phyloP scores from a whole-genome alignment of 2,797 vertebrate species.

The Hapalemur alaotrensis region DNA sequence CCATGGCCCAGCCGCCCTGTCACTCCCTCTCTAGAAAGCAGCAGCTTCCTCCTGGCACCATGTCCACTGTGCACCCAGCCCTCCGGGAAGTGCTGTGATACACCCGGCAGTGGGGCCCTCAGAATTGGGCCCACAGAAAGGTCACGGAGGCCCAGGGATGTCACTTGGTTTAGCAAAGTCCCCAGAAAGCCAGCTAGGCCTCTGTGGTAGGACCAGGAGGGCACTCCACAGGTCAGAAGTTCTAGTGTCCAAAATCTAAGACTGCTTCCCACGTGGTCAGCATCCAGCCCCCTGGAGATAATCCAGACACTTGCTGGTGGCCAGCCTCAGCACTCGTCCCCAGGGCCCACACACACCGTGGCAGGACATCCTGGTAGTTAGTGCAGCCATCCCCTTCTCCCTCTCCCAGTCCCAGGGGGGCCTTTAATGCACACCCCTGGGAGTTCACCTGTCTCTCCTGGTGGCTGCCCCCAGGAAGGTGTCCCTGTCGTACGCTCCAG shows the following conservation, averaged over 20 bases:
- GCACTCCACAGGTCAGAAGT: neutral
- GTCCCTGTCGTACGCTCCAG: neutral
- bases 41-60: neutral
- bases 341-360: neutral
- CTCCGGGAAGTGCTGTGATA: neutral
- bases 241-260: neutral
- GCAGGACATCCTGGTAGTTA: neutral
- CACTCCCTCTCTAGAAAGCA: neutral
- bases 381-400: neutral
- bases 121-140: neutral
- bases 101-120: neutral
- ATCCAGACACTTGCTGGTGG: neutral
- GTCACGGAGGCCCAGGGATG: neutral
- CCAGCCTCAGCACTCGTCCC: neutral
- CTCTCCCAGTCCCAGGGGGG: neutral
- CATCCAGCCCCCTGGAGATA: neutral
- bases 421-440: neutral
- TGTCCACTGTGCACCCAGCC: accelerated
- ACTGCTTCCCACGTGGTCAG: neutral
- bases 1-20: neutral
- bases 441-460: neutral
- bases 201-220: neutral
- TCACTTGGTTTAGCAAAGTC: neutral
- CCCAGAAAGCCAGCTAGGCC: neutral
- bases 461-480: neutral